A percentile compares a stretch with the other conserved stretches of the same genome.
phyloP scores from a whole-genome alignment of 2,888 invertebrate genomes.

The Spisula subtruncata region DNA sequence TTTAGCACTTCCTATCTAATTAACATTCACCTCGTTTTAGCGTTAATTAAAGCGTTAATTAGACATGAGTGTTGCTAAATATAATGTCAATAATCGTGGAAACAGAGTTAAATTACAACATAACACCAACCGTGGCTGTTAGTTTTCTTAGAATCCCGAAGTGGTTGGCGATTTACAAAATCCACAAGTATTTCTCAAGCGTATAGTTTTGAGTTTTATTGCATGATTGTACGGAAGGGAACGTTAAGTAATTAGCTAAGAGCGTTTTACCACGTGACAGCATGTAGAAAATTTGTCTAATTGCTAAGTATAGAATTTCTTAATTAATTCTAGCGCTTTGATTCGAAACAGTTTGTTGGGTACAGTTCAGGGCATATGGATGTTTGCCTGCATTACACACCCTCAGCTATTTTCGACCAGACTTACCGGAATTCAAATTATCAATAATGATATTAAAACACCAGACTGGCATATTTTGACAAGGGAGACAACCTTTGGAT shows the following conservation, averaged over 20 bases:
- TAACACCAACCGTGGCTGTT: background rate
- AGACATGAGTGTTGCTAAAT: conserved; percentile 20
- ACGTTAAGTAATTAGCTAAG: conserved; percentile 4
- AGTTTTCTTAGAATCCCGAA: background rate
- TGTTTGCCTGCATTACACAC: background rate
- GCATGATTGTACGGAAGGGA: background rate
- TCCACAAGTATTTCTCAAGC: conserved; percentile 24
- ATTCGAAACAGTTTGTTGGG: background rate
- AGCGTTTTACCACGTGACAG: background rate
- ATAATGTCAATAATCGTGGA: background rate
- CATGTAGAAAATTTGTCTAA: background rate
- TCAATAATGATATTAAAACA: too few relatives aligned
- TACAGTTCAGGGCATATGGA: background rate
- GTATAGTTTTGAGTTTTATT: background rate
- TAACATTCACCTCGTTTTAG: conserved; percentile 19
- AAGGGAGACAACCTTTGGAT: too few relatives aligned
- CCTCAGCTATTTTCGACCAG: background rate
- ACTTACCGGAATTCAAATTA: too few relatives aligned
- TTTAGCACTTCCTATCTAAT: conserved; percentile 17
- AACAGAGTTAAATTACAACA: background rate
- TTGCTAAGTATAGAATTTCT: background rate
- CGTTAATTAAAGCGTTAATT: conserved; percentile 25
- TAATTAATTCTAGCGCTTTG: conserved; percentile 11
- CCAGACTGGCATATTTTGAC: too few relatives aligned
- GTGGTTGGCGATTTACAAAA: background rate